These are phyloP conservation scores for Pentalonia nigronervosa DNA, from an alignment of 1,140 invertebrate genomes.

Conservation along the genomic window DNA sequence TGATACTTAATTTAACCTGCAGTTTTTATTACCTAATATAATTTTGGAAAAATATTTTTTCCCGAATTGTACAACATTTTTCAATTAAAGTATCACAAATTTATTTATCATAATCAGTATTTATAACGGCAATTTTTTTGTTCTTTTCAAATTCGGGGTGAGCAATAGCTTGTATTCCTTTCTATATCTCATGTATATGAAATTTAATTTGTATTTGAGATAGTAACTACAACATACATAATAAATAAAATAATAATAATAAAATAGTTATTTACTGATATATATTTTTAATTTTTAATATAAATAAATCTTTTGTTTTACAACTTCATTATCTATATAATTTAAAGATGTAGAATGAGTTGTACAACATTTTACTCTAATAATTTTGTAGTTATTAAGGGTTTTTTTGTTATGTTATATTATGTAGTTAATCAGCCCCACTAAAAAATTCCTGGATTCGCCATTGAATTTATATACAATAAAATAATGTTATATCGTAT, in stretches of 20 bases:
- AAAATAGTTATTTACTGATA: background rate
- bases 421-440: no score
- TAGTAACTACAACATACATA: background rate
- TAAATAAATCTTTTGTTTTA: conserved; percentile 2
- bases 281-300: conserved; percentile 5
- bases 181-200: background rate
- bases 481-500: no score
- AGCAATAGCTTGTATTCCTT: background rate
- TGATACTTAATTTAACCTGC: no score
- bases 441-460: no score
- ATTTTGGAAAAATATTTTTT: conserved; percentile 2
- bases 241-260: conserved; percentile 6
- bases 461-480: no score
- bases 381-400: no score
- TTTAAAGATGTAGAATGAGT: background rate
- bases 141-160: background rate
- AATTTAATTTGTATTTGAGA: background rate
- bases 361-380: conserved; percentile 19
- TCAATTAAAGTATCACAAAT: background rate
- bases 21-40: background rate
- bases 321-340: background rate
- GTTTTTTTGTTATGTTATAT: no score
- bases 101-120: background rate
- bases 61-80: background rate
- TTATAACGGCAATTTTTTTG: background rate